Percentiles rank a stretch among this genome's conserved stretches.
phyloP scores from a whole-genome alignment of 1,140 invertebrate genomes.

The Meloidogyne exigua region DNA sequence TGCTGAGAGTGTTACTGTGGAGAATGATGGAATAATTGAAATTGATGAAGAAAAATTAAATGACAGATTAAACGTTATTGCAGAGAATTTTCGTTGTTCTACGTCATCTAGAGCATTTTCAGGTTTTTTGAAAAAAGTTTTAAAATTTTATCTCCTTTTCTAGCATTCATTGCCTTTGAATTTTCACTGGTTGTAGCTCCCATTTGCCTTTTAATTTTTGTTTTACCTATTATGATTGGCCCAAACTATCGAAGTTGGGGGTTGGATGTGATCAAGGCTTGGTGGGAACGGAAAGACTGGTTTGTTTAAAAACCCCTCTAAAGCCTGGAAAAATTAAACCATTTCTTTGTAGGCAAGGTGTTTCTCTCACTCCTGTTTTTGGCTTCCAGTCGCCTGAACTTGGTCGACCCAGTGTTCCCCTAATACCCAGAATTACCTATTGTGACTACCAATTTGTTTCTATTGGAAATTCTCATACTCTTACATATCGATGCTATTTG shows the following conservation, averaged over 20 bases:
- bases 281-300: conserved; percentile 41
- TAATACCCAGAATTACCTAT: conserved; percentile 35
- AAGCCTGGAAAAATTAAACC: neutral
- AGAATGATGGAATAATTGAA: conserved; percentile 38
- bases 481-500: conserved; percentile 41
- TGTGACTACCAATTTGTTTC: conserved; percentile 39
- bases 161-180: conserved; percentile 34
- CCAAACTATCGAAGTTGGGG: conserved; percentile 35
- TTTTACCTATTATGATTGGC: conserved; percentile 38
- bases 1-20: conserved; percentile 22
- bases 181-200: conserved; percentile 33
- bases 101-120: conserved; percentile 34
- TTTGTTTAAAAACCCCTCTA: neutral
- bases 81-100: conserved; percentile 37
- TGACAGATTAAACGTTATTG: conserved; percentile 24
- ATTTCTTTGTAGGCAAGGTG: conserved; percentile 28
- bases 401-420: conserved; percentile 24
- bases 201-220: conserved; percentile 29
- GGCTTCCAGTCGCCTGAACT: conserved; percentile 17
- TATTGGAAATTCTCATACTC: conserved; percentile 35
- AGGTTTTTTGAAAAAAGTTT: conserved; percentile 5
- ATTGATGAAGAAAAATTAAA: conserved; percentile 32
- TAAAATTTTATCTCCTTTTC: neutral
- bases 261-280: conserved; percentile 27
- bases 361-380: conserved; percentile 27